Conservation (phyloP, 2,888 invertebrate genomes). For the Panzeria rudis region DNA sequence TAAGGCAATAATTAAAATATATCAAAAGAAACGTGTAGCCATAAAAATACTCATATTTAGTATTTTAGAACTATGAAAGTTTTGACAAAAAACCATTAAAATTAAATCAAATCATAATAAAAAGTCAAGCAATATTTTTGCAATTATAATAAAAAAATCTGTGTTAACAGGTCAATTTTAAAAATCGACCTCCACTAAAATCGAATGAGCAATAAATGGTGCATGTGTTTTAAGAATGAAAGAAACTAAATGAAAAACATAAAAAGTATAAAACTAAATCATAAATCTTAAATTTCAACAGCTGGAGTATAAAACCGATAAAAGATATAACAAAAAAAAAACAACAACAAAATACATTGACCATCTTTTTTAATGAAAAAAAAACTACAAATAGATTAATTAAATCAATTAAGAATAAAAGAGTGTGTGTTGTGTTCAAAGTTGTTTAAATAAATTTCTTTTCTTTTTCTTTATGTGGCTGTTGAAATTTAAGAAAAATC, state of each 20-base stretch:
- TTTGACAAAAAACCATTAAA: background rate
- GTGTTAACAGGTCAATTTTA: slow-evolving; percentile 32
- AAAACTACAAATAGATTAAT: background rate
- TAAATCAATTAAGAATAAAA: background rate
- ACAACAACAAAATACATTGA: background rate
- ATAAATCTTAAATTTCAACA: slow-evolving; percentile 23
- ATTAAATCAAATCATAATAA: background rate
- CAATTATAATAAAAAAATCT: slow-evolving; percentile 19
- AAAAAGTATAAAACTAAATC: slow-evolving; percentile 2
- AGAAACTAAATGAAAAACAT: background rate
- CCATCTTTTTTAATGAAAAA: background rate
- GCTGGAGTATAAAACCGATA: slow-evolving; percentile 19
- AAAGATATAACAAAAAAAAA: background rate
- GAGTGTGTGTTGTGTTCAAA: background rate
- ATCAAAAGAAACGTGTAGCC: background rate
- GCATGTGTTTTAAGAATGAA: slow-evolving; percentile 41
- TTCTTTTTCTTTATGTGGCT: background rate
- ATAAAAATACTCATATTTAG: background rate
- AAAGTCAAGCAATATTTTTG: background rate
- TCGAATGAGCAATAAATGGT: background rate
- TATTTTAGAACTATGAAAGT: background rate
- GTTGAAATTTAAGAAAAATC: background rate
- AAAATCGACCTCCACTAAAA: slow-evolving; percentile 6
- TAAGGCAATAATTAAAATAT: background rate
- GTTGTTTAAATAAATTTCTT: background rate